Evolutionary conservation across 2,797 vertebrate genomes (phyloP), one percentile per base, ranked within the genome.

Genomic region (Ambastaia sidthimunki): DNA sequence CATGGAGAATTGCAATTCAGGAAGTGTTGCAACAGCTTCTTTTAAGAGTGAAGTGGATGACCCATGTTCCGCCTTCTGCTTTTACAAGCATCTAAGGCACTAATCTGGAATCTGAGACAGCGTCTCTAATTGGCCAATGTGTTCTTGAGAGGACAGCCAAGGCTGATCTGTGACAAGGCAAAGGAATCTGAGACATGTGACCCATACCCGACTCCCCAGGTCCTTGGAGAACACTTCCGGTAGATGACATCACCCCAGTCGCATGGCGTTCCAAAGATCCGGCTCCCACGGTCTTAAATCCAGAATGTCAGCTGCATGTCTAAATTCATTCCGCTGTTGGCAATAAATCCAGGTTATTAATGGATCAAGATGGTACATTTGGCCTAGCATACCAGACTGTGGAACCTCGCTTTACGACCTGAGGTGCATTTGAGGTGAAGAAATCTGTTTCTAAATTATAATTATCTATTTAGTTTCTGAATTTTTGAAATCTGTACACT

Each of bases 141-240:
- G 63, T 69, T 83, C 55, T 74, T 41, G 66, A 6, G 80, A 80
- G 47, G 23, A 55, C 16, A 50, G 74, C 71, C 70, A 59, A 82
- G 81, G 65, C 66, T 62, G 23, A 7, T 25, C 73, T 21, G 41
- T 73, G 41, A 62, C 23, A 41, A 48, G 74, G 34, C 15, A 7
- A 21, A 74, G 77, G 76, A 87, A 84, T 82, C 59, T 11, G 63
- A 84, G 69, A 74, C 68, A 74, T 84, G 55, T 85, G 76, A 84
- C 75, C 82, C 80, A 82, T 75, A 77, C 75, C 15, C 66, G 70
- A 74, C 75, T 72, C 67, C 15, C 18, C 68, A 3, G 37, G 62
- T 67, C 67, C 71, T 18, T 23, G 68, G 72, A 82, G 76, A 74
- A 70, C 54, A 71, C 68, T 83, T 78, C 74, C 71, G 15, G 66